Evolutionary conservation across 2,888 invertebrate genomes (phyloP).

Genomic region (Hydriomena furcata): DNA sequence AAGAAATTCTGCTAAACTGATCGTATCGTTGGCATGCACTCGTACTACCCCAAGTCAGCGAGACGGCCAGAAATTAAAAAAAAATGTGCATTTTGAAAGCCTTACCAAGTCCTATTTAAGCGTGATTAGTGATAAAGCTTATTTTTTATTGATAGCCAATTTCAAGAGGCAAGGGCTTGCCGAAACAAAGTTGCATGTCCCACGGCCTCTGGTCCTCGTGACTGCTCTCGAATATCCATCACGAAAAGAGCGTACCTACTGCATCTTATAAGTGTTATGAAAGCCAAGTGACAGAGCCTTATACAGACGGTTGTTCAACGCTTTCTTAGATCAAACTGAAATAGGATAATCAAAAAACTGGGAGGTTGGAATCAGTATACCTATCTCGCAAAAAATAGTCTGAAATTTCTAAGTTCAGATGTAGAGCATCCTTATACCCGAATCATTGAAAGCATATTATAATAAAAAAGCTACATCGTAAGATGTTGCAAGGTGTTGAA

Average conservation of each 20-base stretch:
- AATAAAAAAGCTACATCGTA: background rate
- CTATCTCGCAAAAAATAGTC: too few relatives aligned
- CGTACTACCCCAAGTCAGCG: too few relatives aligned
- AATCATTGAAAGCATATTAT: background rate
- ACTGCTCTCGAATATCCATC: constrained; percentile 74
- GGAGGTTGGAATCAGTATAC: too few relatives aligned
- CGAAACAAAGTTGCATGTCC: constrained; percentile 61
- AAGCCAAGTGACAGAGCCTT: constrained; percentile 74
- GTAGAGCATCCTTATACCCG: too few relatives aligned
- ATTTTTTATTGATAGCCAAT: background rate
- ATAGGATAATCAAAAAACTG: too few relatives aligned
- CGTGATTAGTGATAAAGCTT: background rate
- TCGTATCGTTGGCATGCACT: too few relatives aligned
- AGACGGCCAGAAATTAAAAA: too few relatives aligned
- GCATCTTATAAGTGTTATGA: constrained; percentile 78
- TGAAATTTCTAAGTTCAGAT: too few relatives aligned
- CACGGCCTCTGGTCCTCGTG: constrained; percentile 63
- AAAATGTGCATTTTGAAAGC: too few relatives aligned
- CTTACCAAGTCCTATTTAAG: background rate
- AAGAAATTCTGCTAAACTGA: too few relatives aligned
- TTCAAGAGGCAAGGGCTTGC: constrained; percentile 10
- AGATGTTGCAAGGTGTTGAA: constrained; percentile 2
- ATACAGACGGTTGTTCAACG: constrained; percentile 47
- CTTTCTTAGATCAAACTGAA: constrained; percentile 25
- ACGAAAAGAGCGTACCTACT: constrained; percentile 69